phyloP scores from a whole-genome alignment of 2,888 invertebrate species.

The Syritta pipiens region DNA sequence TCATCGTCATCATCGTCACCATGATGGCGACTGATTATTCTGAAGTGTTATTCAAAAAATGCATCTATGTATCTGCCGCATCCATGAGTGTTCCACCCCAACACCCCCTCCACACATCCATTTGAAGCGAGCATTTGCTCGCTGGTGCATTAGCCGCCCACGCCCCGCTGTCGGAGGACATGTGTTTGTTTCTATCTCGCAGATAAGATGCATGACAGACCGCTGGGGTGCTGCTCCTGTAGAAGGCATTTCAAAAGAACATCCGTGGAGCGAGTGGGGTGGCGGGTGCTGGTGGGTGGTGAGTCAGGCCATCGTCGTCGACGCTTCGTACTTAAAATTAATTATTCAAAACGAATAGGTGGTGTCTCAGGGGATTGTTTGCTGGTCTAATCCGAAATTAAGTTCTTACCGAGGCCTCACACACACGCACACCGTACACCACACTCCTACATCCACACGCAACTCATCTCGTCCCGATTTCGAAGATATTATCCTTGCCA shows the following conservation, averaged over 20 bases:
- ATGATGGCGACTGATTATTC: conserved; percentile 52
- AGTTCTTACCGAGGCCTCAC: conserved; percentile 57
- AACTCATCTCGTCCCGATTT: conserved; percentile 23
- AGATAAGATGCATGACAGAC: conserved; percentile 58
- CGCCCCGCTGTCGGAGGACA: neutral
- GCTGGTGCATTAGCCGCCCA: neutral
- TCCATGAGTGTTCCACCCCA: conserved; percentile 20
- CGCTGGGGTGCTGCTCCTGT: conserved; percentile 31
- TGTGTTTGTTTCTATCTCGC: conserved; percentile 21
- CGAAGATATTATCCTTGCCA: conserved; percentile 46
- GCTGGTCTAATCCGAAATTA: conserved; percentile 60
- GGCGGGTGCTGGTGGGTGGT: neutral
- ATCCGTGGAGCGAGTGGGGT: conserved; percentile 14
- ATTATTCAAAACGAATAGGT: conserved; percentile 65
- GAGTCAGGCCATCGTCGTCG: conserved; percentile 28
- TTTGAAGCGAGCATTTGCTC: conserved; percentile 12
- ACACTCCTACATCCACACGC: no score
- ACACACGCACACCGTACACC: no score
- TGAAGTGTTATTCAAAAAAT: conserved; percentile 63
- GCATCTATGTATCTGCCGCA: conserved; percentile 39
- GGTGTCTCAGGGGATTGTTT: conserved; percentile 60
- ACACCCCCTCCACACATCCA: neutral
- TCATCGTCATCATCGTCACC: neutral
- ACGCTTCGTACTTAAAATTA: conserved; percentile 57
- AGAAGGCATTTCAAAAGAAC: conserved; percentile 53